phyloP scores from a whole-genome alignment of 2,888 invertebrate genomes.

The Meghimatium bilineatum region DNA sequence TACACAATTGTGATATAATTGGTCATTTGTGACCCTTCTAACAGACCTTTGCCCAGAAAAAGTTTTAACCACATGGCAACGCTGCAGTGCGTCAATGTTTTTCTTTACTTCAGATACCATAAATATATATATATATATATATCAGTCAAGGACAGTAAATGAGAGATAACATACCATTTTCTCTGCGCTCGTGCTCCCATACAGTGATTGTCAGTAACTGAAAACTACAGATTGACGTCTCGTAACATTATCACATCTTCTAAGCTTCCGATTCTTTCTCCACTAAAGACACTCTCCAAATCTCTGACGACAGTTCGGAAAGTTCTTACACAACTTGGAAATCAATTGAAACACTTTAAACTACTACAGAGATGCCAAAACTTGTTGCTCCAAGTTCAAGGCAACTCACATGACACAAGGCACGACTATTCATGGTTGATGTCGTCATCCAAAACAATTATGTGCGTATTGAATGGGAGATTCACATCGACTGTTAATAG shows the following conservation, averaged over 20 bases:
- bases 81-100: too few species aligned
- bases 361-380: background rate
- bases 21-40: too few species aligned
- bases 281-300: background rate
- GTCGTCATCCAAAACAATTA: too few species aligned
- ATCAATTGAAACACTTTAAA: slow-evolving; percentile 3
- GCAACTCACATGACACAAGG: background rate
- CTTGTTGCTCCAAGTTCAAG: background rate
- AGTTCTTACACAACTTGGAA: background rate
- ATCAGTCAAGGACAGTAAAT: background rate
- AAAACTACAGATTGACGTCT: background rate
- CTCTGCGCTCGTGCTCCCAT: background rate
- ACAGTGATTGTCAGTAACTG: background rate
- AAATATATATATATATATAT: too few species aligned
- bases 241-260: background rate
- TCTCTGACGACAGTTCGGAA: background rate
- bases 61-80: too few species aligned
- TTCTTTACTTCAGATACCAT: too few species aligned
- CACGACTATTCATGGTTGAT: background rate
- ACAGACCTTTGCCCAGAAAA: too few species aligned
- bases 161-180: background rate
- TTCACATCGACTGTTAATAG: too few species aligned
- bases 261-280: background rate
- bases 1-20: too few species aligned
- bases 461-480: too few species aligned